Conservation (phyloP, 2,888 invertebrate species). For the Hemithea aestivaria region DNA sequence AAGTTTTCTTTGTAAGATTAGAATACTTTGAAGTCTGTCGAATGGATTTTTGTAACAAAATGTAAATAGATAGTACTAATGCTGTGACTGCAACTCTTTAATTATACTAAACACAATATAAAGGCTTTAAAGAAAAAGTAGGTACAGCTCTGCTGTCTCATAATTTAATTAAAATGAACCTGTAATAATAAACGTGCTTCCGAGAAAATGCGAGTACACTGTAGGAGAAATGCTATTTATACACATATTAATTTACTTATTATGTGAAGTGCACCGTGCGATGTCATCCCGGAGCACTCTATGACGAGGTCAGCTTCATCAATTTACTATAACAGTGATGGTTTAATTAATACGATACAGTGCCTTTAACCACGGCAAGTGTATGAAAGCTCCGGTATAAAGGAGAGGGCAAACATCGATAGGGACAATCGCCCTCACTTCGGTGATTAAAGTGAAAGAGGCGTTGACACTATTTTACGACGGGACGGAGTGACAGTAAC, state of each 20-base stretch:
- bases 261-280: neutral
- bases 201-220: too few species aligned
- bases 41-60: neutral
- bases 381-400: constrained; percentile 66
- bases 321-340: constrained; percentile 3
- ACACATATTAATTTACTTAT: neutral
- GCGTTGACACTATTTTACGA: constrained; percentile 74
- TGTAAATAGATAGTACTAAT: neutral
- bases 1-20: constrained; percentile 22
- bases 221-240: too few species aligned
- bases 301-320: neutral
- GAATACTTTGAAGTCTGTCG: neutral
- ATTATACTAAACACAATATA: too few species aligned
- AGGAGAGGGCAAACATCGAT: constrained; percentile 68
- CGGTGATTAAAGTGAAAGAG: constrained; percentile 75
- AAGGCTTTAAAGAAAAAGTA: too few species aligned
- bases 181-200: too few species aligned
- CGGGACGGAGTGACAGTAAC: constrained; percentile 38
- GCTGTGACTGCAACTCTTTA: too few species aligned
- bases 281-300: too few species aligned
- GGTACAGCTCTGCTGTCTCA: too few species aligned
- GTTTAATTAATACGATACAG: constrained; percentile 13
- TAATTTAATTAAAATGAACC: too few species aligned
- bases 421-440: constrained; percentile 72
- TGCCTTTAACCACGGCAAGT: constrained; percentile 26